Evolutionary conservation across 2,113 vertebrate species (phyloP).

Genomic region (Hiodon alosoides): DNA sequence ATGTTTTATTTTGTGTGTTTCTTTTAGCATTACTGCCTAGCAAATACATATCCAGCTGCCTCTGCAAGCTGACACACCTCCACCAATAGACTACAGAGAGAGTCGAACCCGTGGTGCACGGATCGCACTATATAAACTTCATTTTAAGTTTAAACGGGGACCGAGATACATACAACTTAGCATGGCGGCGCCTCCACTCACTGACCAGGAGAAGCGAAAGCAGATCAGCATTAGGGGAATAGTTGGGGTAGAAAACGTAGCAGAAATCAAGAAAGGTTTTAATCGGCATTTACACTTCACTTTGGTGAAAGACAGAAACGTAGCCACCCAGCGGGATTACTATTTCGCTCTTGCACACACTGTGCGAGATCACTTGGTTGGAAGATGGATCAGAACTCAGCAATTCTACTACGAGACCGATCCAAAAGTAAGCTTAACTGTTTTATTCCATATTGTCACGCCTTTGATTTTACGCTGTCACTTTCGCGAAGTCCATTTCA

Average conservation of each 20-base stretch:
- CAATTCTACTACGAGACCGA: slow-evolving; percentile 86
- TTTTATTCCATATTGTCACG: neutral
- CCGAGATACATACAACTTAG: neutral
- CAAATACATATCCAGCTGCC: too few species aligned
- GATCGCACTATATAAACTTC: slow-evolving; percentile 17
- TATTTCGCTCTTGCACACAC: slow-evolving; percentile 88
- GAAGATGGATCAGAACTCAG: slow-evolving; percentile 89
- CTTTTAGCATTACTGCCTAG: neutral
- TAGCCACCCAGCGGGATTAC: slow-evolving; percentile 82
- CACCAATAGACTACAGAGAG: slow-evolving; percentile 46
- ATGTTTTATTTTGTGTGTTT: slow-evolving; percentile 19
- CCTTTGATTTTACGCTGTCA: neutral
- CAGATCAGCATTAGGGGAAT: slow-evolving; percentile 91
- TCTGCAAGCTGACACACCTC: slow-evolving; percentile 23
- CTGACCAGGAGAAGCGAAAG: slow-evolving; percentile 84
- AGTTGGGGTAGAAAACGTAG: slow-evolving; percentile 80
- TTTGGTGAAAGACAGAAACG: slow-evolving; percentile 87
- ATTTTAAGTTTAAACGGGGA: neutral
- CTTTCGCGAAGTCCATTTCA: too few species aligned
- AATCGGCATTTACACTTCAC: slow-evolving; percentile 93
- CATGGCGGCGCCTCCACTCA: slow-evolving; percentile 81
- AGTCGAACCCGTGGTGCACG: slow-evolving; percentile 35
- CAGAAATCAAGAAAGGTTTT: slow-evolving; percentile 83
- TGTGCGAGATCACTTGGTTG: slow-evolving; percentile 88
- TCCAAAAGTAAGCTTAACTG: slow-evolving; percentile 72